Conservation (phyloP, 2,888 invertebrate genomes). For the Diadegma fenestrale region DNA sequence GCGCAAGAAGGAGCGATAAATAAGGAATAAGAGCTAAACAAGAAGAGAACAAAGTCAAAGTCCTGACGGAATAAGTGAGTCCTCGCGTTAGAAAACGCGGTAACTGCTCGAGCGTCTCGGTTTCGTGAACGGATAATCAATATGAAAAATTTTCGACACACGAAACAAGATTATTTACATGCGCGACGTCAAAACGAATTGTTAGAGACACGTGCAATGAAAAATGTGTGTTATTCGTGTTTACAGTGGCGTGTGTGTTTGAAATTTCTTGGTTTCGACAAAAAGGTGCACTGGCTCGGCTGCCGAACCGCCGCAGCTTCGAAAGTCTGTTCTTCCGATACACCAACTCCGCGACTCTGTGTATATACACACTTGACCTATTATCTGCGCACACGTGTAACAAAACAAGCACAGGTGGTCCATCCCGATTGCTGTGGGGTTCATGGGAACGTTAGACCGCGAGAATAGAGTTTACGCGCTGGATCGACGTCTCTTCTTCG, state of each 20-base stretch:
- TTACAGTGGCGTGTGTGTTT: not conserved
- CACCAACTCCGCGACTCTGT: not conserved
- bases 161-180: not conserved
- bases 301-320: not conserved
- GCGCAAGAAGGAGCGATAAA: constrained; percentile 12
- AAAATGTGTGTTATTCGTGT: not conserved
- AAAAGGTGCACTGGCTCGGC: not conserved
- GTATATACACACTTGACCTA: constrained; percentile 21
- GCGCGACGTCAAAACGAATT: not conserved
- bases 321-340: not conserved
- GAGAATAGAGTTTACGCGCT: constrained; percentile 45
- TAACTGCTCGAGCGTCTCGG: not conserved
- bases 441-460: constrained; percentile 28
- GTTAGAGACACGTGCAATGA: not conserved
- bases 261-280: not conserved
- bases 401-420: constrained; percentile 38
- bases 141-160: not conserved
- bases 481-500: not conserved
- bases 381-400: constrained; percentile 9
- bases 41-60: not conserved
- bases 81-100: not conserved
- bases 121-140: not conserved
- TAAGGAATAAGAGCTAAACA: not conserved
- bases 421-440: constrained; percentile 16
- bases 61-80: not conserved